Evolutionary conservation across 2,888 invertebrate genomes (phyloP), one percentile per base, ranked within the genome.

Genomic region (Pomacea canaliculata): DNA sequence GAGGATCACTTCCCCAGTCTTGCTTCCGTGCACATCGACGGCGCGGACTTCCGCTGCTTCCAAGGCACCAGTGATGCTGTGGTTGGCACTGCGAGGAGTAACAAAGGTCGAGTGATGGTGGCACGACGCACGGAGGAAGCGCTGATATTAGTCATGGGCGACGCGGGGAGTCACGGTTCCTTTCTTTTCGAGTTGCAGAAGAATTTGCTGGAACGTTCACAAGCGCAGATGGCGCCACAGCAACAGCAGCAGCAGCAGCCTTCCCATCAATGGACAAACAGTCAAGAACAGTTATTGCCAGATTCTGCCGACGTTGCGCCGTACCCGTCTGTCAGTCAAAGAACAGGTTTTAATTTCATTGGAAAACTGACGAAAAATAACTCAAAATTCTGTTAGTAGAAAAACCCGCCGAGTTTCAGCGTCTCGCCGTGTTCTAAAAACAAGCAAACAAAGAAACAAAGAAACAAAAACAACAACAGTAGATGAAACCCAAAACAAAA

Each of bases 151-250:
- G 74, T 80, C 27, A 69, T 81, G 18, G 81, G 81, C 13, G 23
- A 56, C 10, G 74, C 81, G 4, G 60, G 49, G 49, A 78, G 76
- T 0, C 75, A 79, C 59, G 77, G 81, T 19, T 80, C 80, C 9
- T 81, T 80, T 60, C 73, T 80, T 4, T 77, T 76, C 56, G 81
- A 81, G 69, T 51, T 81, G 70, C 76, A 80, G 71, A 59, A 77
- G 37, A 72, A 77, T 59, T 59, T 81, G 60, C 23, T n/a, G 68
- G 73, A 73, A 4, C 77, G 74, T 48, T 63, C 70, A 7, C 72
- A 72, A 46, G 73, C 75, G 9, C 63, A 66, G 27, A 27, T 68
- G 70, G 60, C 66, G 16, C 46, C 66, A 8, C 73, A 76, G 46
- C 70, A 63, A 63, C 63, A n/a, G 63, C 12, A 9, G 19, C 18